These are phyloP conservation scores for Amazonetta brasiliensis DNA, from an alignment of 2,797 vertebrate species.

Conservation along the genomic window DNA sequence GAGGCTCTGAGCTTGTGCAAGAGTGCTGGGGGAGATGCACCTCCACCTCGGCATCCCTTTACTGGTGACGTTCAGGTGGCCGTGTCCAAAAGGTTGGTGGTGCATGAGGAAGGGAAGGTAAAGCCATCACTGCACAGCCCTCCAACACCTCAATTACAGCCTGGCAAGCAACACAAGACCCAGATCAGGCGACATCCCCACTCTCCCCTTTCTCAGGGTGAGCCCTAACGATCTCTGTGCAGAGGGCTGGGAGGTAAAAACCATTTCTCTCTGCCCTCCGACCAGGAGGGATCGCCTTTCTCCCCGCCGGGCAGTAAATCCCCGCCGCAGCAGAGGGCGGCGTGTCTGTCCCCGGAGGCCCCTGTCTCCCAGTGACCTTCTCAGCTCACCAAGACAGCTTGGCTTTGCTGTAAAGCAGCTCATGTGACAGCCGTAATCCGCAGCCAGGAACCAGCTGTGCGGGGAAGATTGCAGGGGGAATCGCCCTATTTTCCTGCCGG, in stretches of 20 bases:
- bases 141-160: neutral
- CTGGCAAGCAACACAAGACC: neutral
- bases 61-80: neutral
- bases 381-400: conserved; percentile 80
- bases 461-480: conserved; percentile 76
- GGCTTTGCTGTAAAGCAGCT: conserved; percentile 82
- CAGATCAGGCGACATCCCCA: neutral
- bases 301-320: neutral
- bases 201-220: neutral
- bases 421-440: conserved; percentile 85
- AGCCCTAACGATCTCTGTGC: neutral
- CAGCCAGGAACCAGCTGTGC: conserved; percentile 81
- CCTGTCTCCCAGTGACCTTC: conserved; percentile 81
- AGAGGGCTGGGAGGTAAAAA: neutral
- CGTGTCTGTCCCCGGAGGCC: neutral
- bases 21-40: neutral
- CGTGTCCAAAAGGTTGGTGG: fast-evolving
- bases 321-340: neutral
- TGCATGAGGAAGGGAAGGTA: neutral
- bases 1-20: neutral
- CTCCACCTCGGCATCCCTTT: neutral
- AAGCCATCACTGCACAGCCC: neutral
- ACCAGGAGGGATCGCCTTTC: fast-evolving
- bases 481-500: conserved; percentile 83
- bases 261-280: neutral